Base-by-base conservation (phyloP, 2,797 vertebrate species). In the Cyclopterus lumpus region DNA sequence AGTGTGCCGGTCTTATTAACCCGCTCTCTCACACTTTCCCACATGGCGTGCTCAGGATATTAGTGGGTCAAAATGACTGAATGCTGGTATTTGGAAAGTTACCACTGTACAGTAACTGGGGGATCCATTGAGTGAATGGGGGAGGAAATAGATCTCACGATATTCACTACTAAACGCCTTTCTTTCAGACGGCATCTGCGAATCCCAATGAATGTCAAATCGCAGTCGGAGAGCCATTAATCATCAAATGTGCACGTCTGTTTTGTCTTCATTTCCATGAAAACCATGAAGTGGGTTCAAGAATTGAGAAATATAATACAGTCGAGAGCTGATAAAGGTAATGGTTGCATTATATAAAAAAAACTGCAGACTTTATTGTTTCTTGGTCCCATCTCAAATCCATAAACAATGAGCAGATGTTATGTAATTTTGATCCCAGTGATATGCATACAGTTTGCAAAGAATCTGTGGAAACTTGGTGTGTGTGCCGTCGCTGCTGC, bases 101-200 rank as follows among this genome's bases (percentile, higher is more conserved):
- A 63, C 46, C 46, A n/a, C 54, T 49, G 36, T 60, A 54, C 65
- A 62, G 7, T 68, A 67, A 60, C 34, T 26, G 64, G 24, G 69
- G 68, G 72, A 34, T 77, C 74, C 57, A 54, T 28, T 48, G 46
- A 81, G 75, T 32, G 40, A 82, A 83, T 49, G 63, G 68, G 68
- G 4, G 44, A 69, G 70, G 77, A 79, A 81, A 58, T 74, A 77
- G 53, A 84, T 72, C 63, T 80, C 65, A 51, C 38, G 66, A 79
- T 81, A 79, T 84, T 80, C 79, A 67, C 77, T 36, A 38, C 30
- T 36, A 34, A 53, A 22, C 3, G 34, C 40, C 67, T 68, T 60
- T 69, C 51, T 58, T 68, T 59, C 3, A 8, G 58, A 73, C 67
- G 68, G 53, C 73, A 73, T 65, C 53, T 67, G 54, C 5, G 63